Evolutionary conservation across 2,797 vertebrate genomes (phyloP).

Genomic region (Thalassophryne amazonica): DNA sequence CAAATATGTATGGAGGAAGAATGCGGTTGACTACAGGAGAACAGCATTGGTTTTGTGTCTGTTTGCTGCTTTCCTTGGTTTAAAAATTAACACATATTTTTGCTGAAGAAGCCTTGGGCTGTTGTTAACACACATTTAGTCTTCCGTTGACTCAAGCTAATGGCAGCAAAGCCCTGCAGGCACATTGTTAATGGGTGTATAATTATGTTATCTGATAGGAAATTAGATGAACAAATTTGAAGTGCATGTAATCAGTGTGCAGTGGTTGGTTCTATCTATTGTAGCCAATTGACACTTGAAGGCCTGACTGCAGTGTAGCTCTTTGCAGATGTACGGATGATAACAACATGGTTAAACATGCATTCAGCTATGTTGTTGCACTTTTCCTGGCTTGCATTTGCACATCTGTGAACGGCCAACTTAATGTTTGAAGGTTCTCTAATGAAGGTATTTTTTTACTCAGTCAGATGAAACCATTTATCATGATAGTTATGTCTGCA

Average conservation of each 20-base stretch:
- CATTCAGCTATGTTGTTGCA: not conserved
- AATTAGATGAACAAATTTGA: constrained; percentile 65
- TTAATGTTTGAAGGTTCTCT: not conserved
- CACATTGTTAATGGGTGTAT: constrained; percentile 32
- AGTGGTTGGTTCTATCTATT: constrained; percentile 1
- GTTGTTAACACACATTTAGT: constrained; percentile 23
- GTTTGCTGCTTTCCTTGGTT: not conserved
- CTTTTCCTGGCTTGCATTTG: not conserved
- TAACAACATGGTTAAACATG: not conserved
- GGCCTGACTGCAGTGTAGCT: constrained; percentile 14
- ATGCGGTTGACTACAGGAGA: not conserved
- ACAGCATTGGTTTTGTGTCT: not conserved
- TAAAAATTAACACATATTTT: constrained; percentile 2
- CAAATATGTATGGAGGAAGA: too few relatives aligned
- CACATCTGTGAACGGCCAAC: not conserved
- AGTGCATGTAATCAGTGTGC: constrained; percentile 35
- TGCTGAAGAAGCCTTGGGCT: not conserved
- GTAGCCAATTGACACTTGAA: too few relatives aligned
- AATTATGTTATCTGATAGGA: constrained; percentile 60
- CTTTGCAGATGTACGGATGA: not conserved
- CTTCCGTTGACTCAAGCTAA: constrained; percentile 21
- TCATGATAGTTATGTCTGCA: too few relatives aligned
- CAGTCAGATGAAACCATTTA: too few relatives aligned
- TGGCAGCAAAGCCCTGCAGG: constrained; percentile 10
- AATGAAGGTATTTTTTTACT: not conserved